Percentiles rank a stretch among this genome's conserved stretches.
phyloP scores from a whole-genome alignment of 1,140 invertebrate species.

The Temnothorax longispinosus region DNA sequence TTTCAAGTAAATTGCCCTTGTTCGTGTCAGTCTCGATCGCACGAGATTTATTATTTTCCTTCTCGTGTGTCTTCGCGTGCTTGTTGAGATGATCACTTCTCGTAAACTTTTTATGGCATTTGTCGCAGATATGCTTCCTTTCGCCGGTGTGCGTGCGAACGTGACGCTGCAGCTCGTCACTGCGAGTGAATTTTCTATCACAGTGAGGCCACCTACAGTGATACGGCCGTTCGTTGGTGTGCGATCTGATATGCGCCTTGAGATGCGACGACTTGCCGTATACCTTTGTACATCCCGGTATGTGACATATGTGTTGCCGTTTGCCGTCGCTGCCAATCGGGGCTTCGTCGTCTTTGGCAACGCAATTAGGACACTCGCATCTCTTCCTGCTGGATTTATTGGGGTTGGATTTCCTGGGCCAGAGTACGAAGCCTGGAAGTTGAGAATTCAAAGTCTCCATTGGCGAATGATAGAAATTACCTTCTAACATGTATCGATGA shows the following conservation, averaged over 20 bases:
- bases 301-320: neutral
- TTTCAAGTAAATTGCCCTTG: too few species aligned
- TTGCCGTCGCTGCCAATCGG: neutral
- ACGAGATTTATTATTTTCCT: conserved; percentile 84
- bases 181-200: conserved; percentile 94
- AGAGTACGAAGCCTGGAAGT: neutral
- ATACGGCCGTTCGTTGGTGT: conserved; percentile 92
- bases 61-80: conserved; percentile 93
- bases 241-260: conserved; percentile 94
- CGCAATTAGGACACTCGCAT: neutral
- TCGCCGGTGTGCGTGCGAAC: conserved; percentile 93
- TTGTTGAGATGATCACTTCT: conserved; percentile 94
- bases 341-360: neutral
- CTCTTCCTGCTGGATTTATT: conserved; percentile 89
- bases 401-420: neutral
- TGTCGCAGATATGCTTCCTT: conserved; percentile 91
- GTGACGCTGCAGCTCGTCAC: conserved; percentile 95
- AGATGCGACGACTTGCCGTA: conserved; percentile 93
- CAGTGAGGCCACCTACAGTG: conserved; percentile 93
- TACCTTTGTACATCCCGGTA: neutral
- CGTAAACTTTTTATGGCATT: conserved; percentile 93
- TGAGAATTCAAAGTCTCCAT: neutral
- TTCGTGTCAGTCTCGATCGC: conserved; percentile 44
- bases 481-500: neutral
- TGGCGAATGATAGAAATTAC: neutral